A percentile compares a stretch with the other conserved stretches of the same genome.
phyloP scores from a whole-genome alignment of 1,140 invertebrate species.

The Danaus melanippus region DNA sequence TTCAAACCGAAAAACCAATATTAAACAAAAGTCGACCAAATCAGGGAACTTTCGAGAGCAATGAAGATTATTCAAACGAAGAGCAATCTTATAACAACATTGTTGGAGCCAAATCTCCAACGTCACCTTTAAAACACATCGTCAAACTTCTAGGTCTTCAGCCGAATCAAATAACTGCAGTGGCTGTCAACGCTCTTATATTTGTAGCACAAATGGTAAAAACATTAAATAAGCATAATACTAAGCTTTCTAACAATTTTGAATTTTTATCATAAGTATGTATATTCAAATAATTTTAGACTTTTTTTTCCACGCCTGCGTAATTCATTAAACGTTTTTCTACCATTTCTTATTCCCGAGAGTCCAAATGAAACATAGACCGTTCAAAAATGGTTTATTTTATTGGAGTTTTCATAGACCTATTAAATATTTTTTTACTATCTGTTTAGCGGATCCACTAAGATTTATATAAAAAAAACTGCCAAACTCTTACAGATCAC shows the following conservation, averaged over 20 bases:
- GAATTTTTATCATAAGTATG: no score
- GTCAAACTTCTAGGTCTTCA: slow-evolving; percentile 82
- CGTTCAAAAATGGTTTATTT: no score
- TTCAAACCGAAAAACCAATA: slow-evolving; percentile 37
- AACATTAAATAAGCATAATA: slow-evolving; percentile 10
- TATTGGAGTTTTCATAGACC: no score
- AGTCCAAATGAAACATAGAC: no score
- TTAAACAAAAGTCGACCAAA: slow-evolving; percentile 23
- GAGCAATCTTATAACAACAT: slow-evolving; percentile 31
- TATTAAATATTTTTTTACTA: no score
- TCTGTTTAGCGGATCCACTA: no score
- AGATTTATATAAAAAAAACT: no score
- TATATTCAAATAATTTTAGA: no score
- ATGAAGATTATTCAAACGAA: slow-evolving; percentile 28
- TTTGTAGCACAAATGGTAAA: slow-evolving; percentile 88
- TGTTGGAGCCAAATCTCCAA: slow-evolving; percentile 31
- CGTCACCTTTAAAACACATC: slow-evolving; percentile 65
- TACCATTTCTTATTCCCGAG: no score
- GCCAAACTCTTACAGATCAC: slow-evolving; percentile 62
- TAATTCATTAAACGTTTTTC: no score
- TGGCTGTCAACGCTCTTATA: slow-evolving; percentile 85
- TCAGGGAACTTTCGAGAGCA: slow-evolving; percentile 16
- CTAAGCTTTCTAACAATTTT: no score
- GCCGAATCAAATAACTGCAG: slow-evolving; percentile 80
- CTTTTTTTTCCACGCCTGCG: no score